Base-by-base conservation (phyloP, 92 coral and sea anemone genomes). In the Epizoanthus ramosus region DNA sequence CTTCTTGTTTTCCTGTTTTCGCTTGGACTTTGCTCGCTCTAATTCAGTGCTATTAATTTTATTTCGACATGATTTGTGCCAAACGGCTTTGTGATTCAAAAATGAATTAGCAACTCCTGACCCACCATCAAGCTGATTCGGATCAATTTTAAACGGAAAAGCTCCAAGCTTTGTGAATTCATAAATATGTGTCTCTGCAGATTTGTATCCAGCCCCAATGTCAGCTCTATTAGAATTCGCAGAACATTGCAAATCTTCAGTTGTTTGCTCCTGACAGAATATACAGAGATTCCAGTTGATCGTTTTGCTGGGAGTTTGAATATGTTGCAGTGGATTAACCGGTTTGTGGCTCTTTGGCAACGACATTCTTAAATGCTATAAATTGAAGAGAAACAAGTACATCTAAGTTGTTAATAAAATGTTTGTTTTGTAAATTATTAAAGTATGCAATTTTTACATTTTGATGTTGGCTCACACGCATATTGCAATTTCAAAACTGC, bases 141-240 rank as follows among this genome's bases (percentile, higher is more conserved):
- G 2, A 21, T 41, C 60, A 5, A 71, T 5, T 21, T 75, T 37
- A 57, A 76, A 73, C 47, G 81, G 81, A 25, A 59, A 60, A 41
- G 45, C 15, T 73, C 57, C 74, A 57, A 82, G 65, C 76, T 41
- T 39, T 67, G 52, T 68, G 54, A 80, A 71, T 22, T 71, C 39
- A 8, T 16, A n/a, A 47, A 71, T 47, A 53, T 43, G 72, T 39
- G 56, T 8, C 52, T 84, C 89, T 6, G 68, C 71, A 15, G 79
- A 52, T 57, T 66, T 79, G 23, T 86, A 86, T n/a, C 85, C 85
- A 0, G 85, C 37, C 37, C 85, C 85, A 65, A 68, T 60, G 68
- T 70, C 80, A 23, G 5, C 39, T 41, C 80, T 45, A 35, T 79
- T 79, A 23, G 85, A 68, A 53, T 80, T 71, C 23, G 89, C 80